These are phyloP conservation scores for Tetraneura akinire DNA, from an alignment of 1,140 invertebrate species.

Conservation along the genomic window DNA sequence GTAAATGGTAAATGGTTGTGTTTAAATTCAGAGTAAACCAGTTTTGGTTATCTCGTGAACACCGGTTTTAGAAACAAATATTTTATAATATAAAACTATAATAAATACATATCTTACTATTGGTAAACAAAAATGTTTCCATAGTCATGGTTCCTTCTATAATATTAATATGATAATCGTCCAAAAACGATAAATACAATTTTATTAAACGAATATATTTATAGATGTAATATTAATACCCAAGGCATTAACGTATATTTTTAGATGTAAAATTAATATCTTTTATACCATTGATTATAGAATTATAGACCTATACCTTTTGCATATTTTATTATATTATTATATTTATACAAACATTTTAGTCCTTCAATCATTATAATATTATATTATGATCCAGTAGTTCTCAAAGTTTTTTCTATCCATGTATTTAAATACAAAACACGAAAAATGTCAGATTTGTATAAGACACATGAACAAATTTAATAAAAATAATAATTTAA, in stretches of 20 bases:
- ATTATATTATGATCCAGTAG: too few relatives aligned
- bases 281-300: too few relatives aligned
- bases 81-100: conserved; percentile 20
- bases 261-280: too few relatives aligned
- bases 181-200: conserved; percentile 14
- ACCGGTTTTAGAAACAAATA: conserved; percentile 15
- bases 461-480: too few relatives aligned
- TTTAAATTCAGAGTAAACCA: neutral
- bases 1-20: neutral
- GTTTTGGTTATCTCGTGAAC: neutral
- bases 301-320: too few relatives aligned
- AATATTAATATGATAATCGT: conserved; percentile 33
- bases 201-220: neutral
- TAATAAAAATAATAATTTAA: too few relatives aligned
- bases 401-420: too few relatives aligned
- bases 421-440: too few relatives aligned
- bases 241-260: neutral
- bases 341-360: conserved; percentile 7
- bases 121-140: neutral
- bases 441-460: too few relatives aligned
- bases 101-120: neutral
- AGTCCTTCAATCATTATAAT: neutral
- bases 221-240: conserved; percentile 12
- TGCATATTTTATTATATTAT: too few relatives aligned
- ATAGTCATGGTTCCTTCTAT: neutral